phyloP scores from a whole-genome alignment of 2,888 invertebrate genomes.

The Tetranychus piercei region DNA sequence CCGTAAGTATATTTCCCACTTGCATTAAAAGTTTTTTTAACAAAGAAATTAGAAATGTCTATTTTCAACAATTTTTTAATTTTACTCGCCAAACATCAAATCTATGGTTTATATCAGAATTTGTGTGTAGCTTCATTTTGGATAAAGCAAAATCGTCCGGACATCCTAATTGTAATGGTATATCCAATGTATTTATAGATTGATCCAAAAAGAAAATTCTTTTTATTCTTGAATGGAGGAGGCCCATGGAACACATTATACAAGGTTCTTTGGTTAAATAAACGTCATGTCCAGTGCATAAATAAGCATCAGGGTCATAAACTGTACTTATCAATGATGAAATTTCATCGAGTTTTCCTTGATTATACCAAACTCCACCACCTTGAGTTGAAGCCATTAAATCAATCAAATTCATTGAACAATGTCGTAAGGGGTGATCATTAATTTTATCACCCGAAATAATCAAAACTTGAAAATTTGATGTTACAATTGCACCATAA shows the following conservation, averaged over 20 bases:
- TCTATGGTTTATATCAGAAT: conserved; percentile 67
- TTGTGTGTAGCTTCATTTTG: conserved; percentile 52
- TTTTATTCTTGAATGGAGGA: conserved; percentile 68
- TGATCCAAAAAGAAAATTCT: conserved; percentile 48
- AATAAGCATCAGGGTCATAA: conserved; percentile 17
- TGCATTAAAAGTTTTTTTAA: too few relatives aligned
- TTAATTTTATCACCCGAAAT: not conserved
- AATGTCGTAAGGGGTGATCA: conserved; percentile 57
- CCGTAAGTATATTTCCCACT: too few relatives aligned
- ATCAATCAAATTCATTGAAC: conserved; percentile 66
- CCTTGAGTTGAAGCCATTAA: conserved; percentile 44
- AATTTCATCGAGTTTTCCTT: not conserved
- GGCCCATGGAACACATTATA: conserved; percentile 82
- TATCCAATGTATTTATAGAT: not conserved
- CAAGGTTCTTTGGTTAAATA: conserved; percentile 74
- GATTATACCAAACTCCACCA: conserved; percentile 18
- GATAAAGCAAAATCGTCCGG: conserved; percentile 35
- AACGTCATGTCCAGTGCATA: conserved; percentile 52
- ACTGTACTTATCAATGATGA: not conserved
- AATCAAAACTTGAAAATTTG: not conserved
- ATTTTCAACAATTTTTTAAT: not conserved
- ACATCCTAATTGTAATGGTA: not conserved
- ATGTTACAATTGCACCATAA: not conserved
- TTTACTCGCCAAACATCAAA: conserved; percentile 56
- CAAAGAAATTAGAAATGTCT: too few relatives aligned